Percentiles rank a stretch among this genome's conserved stretches.
These are phyloP conservation scores for Uria aalge DNA, from an alignment of 2,113 vertebrate genomes.

Conservation along the genomic window DNA sequence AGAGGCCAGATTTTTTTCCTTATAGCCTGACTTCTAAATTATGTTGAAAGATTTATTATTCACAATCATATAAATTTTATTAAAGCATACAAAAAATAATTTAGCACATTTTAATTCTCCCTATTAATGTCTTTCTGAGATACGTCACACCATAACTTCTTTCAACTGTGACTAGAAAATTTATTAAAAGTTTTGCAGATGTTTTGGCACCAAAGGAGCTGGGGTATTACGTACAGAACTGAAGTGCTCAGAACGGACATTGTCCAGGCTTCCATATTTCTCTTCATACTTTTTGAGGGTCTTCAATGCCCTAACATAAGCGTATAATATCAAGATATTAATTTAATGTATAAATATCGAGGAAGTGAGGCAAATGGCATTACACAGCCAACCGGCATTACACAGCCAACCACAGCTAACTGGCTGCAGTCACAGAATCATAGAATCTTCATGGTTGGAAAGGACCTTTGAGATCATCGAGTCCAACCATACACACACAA, in stretches of 20 bases:
- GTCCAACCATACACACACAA: no score
- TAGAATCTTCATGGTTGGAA: no score
- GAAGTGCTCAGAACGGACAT: not conserved
- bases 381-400: not conserved
- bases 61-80: not conserved
- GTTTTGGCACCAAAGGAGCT: not conserved
- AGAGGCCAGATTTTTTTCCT: not conserved
- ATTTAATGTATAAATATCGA: not conserved
- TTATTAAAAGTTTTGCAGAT: not conserved
- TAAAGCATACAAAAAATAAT: not conserved
- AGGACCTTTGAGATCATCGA: no score
- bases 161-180: not conserved
- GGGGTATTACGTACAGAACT: not conserved
- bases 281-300: not conserved
- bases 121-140: not conserved
- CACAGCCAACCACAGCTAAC: not conserved
- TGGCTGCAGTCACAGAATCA: not conserved
- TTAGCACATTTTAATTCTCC: not conserved
- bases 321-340: not conserved
- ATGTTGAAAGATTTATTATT: not conserved
- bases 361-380: not conserved
- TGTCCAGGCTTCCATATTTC: not conserved
- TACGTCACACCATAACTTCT: not conserved
- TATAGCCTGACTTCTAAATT: not conserved
- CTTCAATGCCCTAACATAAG: not conserved